A percentile compares a stretch with the other conserved stretches of the same genome.
phyloP scores from a whole-genome alignment of 2,113 vertebrate genomes.

The Rhea pennata region DNA sequence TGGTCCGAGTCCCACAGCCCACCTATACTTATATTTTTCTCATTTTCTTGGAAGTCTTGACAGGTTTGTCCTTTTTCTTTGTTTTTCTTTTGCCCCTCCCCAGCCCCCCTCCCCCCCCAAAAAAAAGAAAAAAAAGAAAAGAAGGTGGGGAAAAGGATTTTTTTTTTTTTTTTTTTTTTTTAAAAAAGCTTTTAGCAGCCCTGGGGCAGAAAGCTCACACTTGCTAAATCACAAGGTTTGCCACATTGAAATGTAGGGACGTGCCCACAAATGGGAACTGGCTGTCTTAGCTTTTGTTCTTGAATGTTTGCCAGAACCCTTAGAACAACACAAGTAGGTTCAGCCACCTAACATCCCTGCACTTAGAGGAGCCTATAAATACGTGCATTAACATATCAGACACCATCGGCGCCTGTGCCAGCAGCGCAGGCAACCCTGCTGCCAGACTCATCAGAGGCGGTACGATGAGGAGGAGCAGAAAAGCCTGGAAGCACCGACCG shows the following conservation, averaged over 20 bases:
- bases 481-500: not conserved
- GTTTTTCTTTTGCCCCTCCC: not conserved
- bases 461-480: not conserved
- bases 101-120: no score
- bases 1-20: not conserved
- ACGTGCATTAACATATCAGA: not conserved
- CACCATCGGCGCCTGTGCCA: not conserved
- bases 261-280: slow-evolving; percentile 63
- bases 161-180: no score
- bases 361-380: not conserved
- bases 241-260: slow-evolving; percentile 61
- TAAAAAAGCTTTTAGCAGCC: slow-evolving; percentile 14
- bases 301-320: slow-evolving; percentile 64
- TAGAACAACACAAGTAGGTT: slow-evolving; percentile 54
- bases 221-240: slow-evolving; percentile 67
- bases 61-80: not conserved
- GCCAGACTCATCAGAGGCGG: not conserved
- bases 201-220: slow-evolving; percentile 36
- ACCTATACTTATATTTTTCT: not conserved
- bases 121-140: no score
- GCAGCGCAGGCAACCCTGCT: not conserved
- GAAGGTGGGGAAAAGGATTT: not conserved
- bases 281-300: slow-evolving; percentile 73
- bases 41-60: slow-evolving; percentile 35
- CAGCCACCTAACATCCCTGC: slow-evolving; percentile 34